Base-by-base conservation (phyloP, 2,797 vertebrate species). In the Artibeus jamaicensis region DNA sequence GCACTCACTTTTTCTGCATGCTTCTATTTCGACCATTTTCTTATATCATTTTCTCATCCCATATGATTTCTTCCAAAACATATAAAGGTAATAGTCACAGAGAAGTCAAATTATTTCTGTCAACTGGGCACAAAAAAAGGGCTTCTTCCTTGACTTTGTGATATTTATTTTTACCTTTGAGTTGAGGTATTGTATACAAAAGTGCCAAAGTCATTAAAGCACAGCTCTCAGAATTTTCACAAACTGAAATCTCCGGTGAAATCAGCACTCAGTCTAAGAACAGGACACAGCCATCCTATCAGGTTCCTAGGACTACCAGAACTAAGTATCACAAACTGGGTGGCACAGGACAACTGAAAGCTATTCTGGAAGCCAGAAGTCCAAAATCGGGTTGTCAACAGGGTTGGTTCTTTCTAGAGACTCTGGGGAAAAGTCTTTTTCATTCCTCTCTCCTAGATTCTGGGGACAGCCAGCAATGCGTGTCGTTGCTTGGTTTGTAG, bases 231-330 rank as follows among this genome's bases (percentile, higher is more conserved):
- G 6, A 44, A 4, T 34, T 16, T 78, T 44, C 44, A 26, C 12
- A 24, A 16, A 50, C 18, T 0, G 29, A 84, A 59, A 50, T 9
- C 14, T 48, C 44, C 42, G 24, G 5, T 0, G 3, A 0, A 32
- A 37, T n/a, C 62, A n/a, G 32, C 0, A 9, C 18, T 71, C 44
- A 19, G 55, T 2, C 14, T 15, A 5, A 16, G 62, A 39, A 6
- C 9, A 19, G 32, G 48, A 19, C 5, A 0, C 0, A 62, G 16
- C 5, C 4, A 2, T 37, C 18, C 3, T 0, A 0, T 1, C 39
- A 0, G 12, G 9, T 57, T 77, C 42, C 62, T 1, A 2, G 22
- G 24, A 14, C 29, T 73, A 37, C 70, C 1, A 2, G 59, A 3
- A 77, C 15, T 8, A 37, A 48, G 37, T 37, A 29, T 59, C 57